phyloP scores from a whole-genome alignment of 2,888 invertebrate genomes.

The Coleophora flavipennella region DNA sequence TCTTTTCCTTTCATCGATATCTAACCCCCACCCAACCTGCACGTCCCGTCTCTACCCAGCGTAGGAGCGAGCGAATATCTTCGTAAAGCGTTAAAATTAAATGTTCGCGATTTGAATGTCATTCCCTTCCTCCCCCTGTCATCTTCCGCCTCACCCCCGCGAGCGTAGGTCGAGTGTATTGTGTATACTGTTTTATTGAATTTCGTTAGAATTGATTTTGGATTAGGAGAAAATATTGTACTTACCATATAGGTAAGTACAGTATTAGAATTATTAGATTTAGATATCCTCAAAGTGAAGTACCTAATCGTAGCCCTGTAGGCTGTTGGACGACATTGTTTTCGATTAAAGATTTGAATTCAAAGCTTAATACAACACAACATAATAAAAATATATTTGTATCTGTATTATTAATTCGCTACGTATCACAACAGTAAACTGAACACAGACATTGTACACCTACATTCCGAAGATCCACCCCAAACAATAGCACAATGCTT shows the following conservation, averaged over 20 bases:
- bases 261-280: too few relatives aligned
- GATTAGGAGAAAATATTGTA: too few relatives aligned
- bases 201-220: neutral
- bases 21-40: neutral
- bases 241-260: too few relatives aligned
- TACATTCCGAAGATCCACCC: neutral
- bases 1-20: slow-evolving; percentile 17
- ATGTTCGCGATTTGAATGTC: slow-evolving; percentile 73
- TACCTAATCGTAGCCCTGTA: too few relatives aligned
- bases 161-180: slow-evolving; percentile 11
- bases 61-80: slow-evolving; percentile 68
- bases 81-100: slow-evolving; percentile 72
- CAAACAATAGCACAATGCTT: too few relatives aligned
- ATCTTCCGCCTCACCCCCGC: slow-evolving; percentile 7
- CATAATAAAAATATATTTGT: too few relatives aligned
- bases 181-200: neutral
- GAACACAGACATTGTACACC: neutral
- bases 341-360: too few relatives aligned
- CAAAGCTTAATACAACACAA: too few relatives aligned
- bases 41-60: slow-evolving; percentile 32
- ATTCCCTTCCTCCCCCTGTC: slow-evolving; percentile 13
- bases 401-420: too few relatives aligned
- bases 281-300: too few relatives aligned
- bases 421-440: too few relatives aligned
- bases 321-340: too few relatives aligned